Percentiles rank a stretch among this genome's conserved stretches.
Evolutionary conservation across 2,113 vertebrate genomes (phyloP).

Genomic region (Cavia porcellus): DNA sequence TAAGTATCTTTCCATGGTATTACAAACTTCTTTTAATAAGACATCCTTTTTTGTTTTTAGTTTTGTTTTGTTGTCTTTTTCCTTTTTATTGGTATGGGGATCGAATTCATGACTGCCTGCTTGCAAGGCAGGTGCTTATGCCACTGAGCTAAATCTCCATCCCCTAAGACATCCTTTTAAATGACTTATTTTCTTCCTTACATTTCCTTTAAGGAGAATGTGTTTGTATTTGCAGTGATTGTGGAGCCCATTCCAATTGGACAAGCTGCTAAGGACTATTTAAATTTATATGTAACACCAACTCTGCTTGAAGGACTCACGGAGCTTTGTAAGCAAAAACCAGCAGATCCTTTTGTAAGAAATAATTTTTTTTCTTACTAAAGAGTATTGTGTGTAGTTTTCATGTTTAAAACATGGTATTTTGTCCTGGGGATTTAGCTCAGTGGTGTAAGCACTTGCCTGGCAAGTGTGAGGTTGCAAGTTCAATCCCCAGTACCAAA

Average conservation of each 20-base stretch:
- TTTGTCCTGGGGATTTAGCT: background rate
- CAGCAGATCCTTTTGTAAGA: conserved; percentile 94
- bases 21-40: background rate
- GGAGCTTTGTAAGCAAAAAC: conserved; percentile 95
- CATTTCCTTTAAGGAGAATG: conserved; percentile 49
- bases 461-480: too few species aligned
- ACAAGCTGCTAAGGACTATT: conserved; percentile 92
- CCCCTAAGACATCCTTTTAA: background rate
- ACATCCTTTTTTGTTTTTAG: too few species aligned
- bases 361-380: conserved; percentile 62
- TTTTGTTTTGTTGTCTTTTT: too few species aligned
- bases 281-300: conserved; percentile 92
- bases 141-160: too few species aligned
- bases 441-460: too few species aligned
- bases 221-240: conserved; percentile 87
- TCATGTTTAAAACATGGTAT: conserved; percentile 41
- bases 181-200: conserved; percentile 30
- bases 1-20: background rate
- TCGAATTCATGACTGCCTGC: too few species aligned
- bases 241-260: conserved; percentile 91
- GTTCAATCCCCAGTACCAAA: too few species aligned
- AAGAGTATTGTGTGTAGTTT: conserved; percentile 66
- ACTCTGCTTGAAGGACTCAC: conserved; percentile 94
- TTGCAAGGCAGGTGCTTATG: too few species aligned
- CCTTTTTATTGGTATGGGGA: too few species aligned